A percentile compares a stretch with the other conserved stretches of the same genome.
Evolutionary conservation across 2,888 invertebrate genomes (phyloP).

Genomic region (Tiphia femorata): DNA sequence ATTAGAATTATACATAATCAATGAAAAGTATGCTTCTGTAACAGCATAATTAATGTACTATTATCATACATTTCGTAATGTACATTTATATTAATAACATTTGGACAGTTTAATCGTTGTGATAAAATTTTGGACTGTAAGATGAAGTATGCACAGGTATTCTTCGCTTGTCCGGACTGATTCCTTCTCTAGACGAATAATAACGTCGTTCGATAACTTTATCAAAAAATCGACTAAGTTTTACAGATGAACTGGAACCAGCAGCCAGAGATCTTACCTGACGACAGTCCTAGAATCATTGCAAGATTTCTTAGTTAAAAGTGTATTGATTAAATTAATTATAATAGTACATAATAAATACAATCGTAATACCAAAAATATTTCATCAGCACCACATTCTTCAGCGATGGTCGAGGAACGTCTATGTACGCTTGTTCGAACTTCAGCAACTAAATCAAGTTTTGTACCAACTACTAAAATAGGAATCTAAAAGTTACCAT

Average conservation of each 20-base stretch:
- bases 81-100: not conserved
- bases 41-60: not conserved
- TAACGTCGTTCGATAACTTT: constrained; percentile 79
- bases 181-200: constrained; percentile 69
- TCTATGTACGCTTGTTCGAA: constrained; percentile 75
- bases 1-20: too few relatives aligned
- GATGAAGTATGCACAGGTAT: constrained; percentile 69
- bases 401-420: constrained; percentile 82
- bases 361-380: constrained; percentile 78
- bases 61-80: not conserved
- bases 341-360: not conserved
- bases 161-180: constrained; percentile 72
- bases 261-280: constrained; percentile 87
- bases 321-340: not conserved
- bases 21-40: too few relatives aligned
- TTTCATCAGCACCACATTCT: constrained; percentile 94
- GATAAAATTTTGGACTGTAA: constrained; percentile 73
- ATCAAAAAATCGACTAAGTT: constrained; percentile 94
- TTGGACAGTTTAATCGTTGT: constrained; percentile 68
- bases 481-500: constrained; percentile 78
- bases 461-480: constrained; percentile 96
- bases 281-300: constrained; percentile 74
- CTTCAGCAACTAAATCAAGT: constrained; percentile 86
- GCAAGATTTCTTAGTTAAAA: too few relatives aligned
- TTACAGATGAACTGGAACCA: constrained; percentile 94